Evolutionary conservation across 2,888 invertebrate species (phyloP).

Genomic region (Lasioglossum villosulum): DNA sequence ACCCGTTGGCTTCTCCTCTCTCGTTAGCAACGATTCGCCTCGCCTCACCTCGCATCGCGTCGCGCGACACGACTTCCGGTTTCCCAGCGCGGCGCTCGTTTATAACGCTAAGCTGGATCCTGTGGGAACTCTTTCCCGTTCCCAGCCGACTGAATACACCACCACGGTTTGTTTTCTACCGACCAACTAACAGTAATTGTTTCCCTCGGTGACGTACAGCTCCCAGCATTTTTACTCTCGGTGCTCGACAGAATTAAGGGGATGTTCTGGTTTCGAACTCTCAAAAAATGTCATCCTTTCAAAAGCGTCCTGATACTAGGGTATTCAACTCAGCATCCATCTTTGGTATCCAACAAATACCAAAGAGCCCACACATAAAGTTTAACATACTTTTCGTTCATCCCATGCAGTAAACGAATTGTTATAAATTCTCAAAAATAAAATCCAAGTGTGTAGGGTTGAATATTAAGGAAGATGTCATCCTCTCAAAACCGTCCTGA

Average conservation of each 20-base stretch:
- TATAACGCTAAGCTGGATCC: neutral
- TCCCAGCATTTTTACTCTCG: neutral
- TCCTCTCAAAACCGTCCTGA: too few species aligned
- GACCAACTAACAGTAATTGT: constrained; percentile 2
- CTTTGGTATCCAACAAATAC: too few species aligned
- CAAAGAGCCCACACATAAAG: too few species aligned
- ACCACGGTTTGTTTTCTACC: neutral
- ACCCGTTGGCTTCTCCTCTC: neutral
- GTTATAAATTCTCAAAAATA: too few species aligned
- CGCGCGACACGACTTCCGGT: constrained; percentile 5
- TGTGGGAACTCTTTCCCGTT: constrained; percentile 6
- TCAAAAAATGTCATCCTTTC: too few species aligned
- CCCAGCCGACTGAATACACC: neutral
- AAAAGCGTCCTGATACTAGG: too few species aligned
- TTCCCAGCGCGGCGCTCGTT: constrained; percentile 8
- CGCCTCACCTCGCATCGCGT: neutral
- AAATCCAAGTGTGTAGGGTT: too few species aligned
- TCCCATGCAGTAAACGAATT: too few species aligned
- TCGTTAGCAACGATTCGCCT: constrained; percentile 12
- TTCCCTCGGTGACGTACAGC: neutral
- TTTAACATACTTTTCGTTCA: too few species aligned
- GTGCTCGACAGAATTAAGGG: neutral
- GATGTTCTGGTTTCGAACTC: neutral
- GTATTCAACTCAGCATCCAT: too few species aligned
- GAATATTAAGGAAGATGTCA: too few species aligned